A percentile compares a stretch with the other conserved stretches of the same genome.
Evolutionary conservation across 2,113 vertebrate genomes (phyloP).

Genomic region (Cyphomyrus discorhynchus): DNA sequence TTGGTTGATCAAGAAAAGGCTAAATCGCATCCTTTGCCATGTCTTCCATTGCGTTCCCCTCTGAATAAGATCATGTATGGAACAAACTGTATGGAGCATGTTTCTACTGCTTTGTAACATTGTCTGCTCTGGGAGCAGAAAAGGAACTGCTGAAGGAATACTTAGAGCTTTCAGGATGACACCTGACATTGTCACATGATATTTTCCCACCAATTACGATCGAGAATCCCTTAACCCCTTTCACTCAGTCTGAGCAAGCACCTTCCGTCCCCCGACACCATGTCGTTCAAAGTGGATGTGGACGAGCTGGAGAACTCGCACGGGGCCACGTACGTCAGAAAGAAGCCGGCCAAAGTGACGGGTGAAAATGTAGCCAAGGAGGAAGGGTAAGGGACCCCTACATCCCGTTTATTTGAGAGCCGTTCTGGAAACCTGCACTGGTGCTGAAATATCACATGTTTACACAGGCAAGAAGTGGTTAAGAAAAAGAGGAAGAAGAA

Average conservation of each 20-base stretch:
- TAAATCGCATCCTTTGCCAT: slow-evolving; percentile 88
- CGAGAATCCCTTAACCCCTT: slow-evolving; percentile 51
- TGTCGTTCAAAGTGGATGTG: slow-evolving; percentile 91
- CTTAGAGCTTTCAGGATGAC: background rate
- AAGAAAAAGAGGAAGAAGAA: slow-evolving; percentile 98
- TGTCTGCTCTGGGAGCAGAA: background rate
- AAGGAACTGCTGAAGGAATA: background rate
- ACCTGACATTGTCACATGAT: background rate
- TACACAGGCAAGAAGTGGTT: slow-evolving; percentile 74
- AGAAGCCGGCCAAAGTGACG: slow-evolving; percentile 80
- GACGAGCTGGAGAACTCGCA: slow-evolving; percentile 97
- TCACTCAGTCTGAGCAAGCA: slow-evolving; percentile 84
- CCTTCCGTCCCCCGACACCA: slow-evolving; percentile 81
- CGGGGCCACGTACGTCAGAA: slow-evolving; percentile 84
- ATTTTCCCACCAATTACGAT: background rate
- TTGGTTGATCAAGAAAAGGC: slow-evolving; percentile 91
- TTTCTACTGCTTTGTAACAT: background rate
- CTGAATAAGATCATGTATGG: background rate
- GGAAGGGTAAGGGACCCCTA: slow-evolving; percentile 62
- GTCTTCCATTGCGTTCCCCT: background rate
- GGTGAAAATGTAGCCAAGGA: slow-evolving; percentile 81
- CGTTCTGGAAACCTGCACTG: background rate
- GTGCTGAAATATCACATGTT: background rate
- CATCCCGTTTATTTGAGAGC: background rate
- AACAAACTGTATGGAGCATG: background rate